A percentile compares a stretch with the other conserved stretches of the same genome.
Evolutionary conservation across 1,140 invertebrate genomes (phyloP).

Genomic region (Sminthurinus signatus): DNA sequence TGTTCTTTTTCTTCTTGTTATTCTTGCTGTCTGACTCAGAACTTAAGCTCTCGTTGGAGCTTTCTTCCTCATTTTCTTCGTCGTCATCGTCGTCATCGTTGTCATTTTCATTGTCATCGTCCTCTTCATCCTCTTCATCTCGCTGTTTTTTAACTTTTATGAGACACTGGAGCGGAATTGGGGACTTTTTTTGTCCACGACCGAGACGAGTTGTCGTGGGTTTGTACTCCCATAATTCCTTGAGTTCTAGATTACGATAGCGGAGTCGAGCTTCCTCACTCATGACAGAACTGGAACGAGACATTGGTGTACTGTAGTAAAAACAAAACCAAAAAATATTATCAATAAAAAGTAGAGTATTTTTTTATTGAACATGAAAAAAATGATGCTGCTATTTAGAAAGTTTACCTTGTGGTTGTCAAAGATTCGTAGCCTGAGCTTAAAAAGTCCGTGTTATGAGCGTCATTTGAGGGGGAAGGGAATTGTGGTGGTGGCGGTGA

Average conservation of each 20-base stretch:
- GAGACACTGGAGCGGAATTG: slow-evolving; percentile 29
- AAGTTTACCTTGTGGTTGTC: too few relatives aligned
- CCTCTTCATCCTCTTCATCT: slow-evolving; percentile 15
- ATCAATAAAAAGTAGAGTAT: not conserved
- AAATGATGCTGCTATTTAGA: too few relatives aligned
- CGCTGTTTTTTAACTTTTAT: slow-evolving; percentile 13
- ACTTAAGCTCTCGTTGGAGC: too few relatives aligned
- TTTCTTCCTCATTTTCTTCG: slow-evolving; percentile 44
- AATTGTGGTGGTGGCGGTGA: too few relatives aligned
- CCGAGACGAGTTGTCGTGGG: not conserved
- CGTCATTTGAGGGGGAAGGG: too few relatives aligned
- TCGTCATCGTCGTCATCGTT: slow-evolving; percentile 45
- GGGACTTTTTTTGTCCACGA: not conserved
- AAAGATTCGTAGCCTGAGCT: too few relatives aligned
- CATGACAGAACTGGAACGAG: slow-evolving; percentile 8
- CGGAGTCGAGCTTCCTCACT: slow-evolving; percentile 25
- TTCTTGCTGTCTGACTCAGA: too few relatives aligned
- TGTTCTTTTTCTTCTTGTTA: too few relatives aligned
- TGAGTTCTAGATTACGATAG: slow-evolving; percentile 28
- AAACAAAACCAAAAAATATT: not conserved
- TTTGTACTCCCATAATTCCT: slow-evolving; percentile 22
- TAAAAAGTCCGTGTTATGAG: too few relatives aligned
- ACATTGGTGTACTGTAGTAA: slow-evolving; percentile 11
- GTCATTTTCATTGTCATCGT: slow-evolving; percentile 21
- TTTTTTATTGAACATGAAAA: too few relatives aligned